Percentiles rank a stretch among this genome's conserved stretches.
phyloP scores from a whole-genome alignment of 2,888 invertebrate genomes.

The Caenorhabditis sp. region DNA sequence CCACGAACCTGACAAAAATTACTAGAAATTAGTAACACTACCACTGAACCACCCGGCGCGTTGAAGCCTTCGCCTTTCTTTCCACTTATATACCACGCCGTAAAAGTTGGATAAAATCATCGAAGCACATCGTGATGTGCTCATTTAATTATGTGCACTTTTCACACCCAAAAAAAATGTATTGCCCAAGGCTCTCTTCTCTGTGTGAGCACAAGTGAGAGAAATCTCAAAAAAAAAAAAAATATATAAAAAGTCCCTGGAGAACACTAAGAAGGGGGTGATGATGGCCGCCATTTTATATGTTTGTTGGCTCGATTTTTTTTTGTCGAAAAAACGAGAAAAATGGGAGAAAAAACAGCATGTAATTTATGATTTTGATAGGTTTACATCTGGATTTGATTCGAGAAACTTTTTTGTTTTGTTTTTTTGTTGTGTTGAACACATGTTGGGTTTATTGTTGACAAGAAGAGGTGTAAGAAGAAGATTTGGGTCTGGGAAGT shows the following conservation, averaged over 20 bases:
- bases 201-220: neutral
- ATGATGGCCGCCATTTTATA: neutral
- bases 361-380: no score
- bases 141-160: constrained; percentile 1
- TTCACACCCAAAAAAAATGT: neutral
- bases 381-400: no score
- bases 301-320: neutral
- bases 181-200: neutral
- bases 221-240: neutral
- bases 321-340: no score
- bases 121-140: neutral
- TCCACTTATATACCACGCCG: neutral
- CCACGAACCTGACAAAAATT: no score
- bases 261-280: neutral
- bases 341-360: no score
- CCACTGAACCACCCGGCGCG: no score
- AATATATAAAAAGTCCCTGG: neutral
- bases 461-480: no score
- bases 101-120: neutral
- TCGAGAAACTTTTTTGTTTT: neutral
- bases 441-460: neutral
- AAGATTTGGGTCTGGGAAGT: no score
- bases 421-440: neutral
- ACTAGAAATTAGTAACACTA: no score
- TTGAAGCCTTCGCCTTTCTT: neutral